A percentile compares a stretch with the other conserved stretches of the same genome.
These are phyloP conservation scores for Scolopax mira DNA, from an alignment of 2,113 vertebrate genomes.

Conservation along the genomic window DNA sequence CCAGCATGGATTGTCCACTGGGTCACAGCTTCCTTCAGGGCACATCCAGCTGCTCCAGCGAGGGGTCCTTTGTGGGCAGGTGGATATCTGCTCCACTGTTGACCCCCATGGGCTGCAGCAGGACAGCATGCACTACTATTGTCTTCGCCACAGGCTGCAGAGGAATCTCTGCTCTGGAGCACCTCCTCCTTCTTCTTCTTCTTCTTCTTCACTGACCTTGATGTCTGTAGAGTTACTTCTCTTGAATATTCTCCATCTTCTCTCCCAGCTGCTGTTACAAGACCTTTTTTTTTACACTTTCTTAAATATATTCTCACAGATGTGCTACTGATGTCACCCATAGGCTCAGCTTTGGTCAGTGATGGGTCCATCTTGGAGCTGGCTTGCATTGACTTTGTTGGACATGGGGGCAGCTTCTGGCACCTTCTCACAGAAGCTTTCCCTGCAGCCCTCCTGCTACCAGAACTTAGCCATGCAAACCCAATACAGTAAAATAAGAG, in stretches of 20 bases:
- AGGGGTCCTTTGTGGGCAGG: no score
- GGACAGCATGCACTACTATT: background rate
- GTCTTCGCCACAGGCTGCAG: background rate
- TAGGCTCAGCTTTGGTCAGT: background rate
- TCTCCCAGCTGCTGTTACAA: background rate
- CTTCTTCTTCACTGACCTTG: background rate
- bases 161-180: background rate
- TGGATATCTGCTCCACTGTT: background rate
- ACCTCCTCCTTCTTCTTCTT: background rate
- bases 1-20: accelerated
- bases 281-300: background rate
- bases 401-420: background rate
- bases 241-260: background rate
- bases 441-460: background rate
- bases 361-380: background rate
- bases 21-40: background rate
- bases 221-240: background rate
- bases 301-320: background rate
- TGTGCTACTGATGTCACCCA: background rate
- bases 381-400: background rate
- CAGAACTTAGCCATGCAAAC: background rate
- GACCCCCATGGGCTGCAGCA: background rate
- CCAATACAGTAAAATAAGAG: background rate
- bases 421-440: background rate
- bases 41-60: accelerated